Conservation (phyloP, 2,888 invertebrate species). For the Pristionchus japonicus region DNA sequence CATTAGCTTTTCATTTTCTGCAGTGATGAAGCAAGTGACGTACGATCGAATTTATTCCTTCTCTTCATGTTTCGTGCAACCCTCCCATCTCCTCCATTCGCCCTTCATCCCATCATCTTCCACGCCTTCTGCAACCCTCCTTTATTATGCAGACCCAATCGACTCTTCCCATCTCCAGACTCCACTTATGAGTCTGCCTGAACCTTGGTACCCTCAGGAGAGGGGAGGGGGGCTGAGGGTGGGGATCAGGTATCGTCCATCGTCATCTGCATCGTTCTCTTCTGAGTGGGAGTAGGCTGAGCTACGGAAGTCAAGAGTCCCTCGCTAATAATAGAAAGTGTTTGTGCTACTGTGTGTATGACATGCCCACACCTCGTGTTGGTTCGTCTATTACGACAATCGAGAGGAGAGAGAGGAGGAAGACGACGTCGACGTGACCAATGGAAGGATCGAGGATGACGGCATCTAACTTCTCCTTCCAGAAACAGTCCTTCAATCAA, state of each 20-base stretch:
- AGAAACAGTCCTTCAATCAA: background rate
- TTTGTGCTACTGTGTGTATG: background rate
- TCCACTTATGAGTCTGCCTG: background rate
- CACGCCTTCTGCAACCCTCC: background rate
- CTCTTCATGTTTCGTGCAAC: background rate
- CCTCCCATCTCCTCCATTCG: background rate
- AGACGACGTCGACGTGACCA: background rate
- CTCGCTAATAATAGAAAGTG: constrained; percentile 26
- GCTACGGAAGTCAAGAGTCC: background rate
- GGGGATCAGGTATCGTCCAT: background rate
- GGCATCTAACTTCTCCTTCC: background rate
- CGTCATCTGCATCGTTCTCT: background rate
- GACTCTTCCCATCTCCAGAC: background rate
- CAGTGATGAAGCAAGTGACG: background rate
- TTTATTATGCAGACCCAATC: background rate
- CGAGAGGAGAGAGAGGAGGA: background rate
- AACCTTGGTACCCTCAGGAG: background rate
- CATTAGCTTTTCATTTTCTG: too few relatives aligned
- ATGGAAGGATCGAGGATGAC: background rate
- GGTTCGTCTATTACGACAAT: constrained; percentile 13
- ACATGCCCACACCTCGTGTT: background rate
- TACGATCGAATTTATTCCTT: background rate
- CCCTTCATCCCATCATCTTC: background rate
- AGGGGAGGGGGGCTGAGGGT: background rate
- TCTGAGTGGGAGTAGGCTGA: background rate